These are phyloP conservation scores for Patiria pectinifera DNA, from an alignment of 53 echinoderm and acorn worm species.

Conservation along the genomic window DNA sequence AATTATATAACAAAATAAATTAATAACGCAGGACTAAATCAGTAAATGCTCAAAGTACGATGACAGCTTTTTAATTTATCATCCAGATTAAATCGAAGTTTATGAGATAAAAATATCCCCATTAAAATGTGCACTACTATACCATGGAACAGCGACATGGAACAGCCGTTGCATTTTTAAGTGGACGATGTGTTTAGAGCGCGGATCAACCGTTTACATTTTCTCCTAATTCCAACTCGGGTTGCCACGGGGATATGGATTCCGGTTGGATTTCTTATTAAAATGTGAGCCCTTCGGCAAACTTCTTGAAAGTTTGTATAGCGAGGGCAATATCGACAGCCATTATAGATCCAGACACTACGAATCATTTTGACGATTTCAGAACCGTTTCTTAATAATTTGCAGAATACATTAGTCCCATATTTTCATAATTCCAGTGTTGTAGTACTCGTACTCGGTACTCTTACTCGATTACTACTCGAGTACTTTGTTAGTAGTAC, in stretches of 20 bases:
- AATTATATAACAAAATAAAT: no score
- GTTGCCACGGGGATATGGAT: conserved; percentile 1
- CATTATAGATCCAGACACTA: not conserved
- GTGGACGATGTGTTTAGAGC: not conserved
- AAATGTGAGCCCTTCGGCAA: not conserved
- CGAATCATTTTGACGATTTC: not conserved
- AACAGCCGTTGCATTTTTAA: not conserved
- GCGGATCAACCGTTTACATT: not conserved
- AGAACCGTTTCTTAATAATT: not conserved
- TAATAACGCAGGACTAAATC: no score
- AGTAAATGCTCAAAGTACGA: no score
- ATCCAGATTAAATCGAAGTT: no score
- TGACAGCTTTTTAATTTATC: no score
- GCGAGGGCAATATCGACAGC: not conserved
- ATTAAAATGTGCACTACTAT: no score
- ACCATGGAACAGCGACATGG: not conserved
- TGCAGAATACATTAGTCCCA: no score
- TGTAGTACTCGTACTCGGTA: no score
- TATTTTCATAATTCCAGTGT: no score
- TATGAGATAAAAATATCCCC: no score
- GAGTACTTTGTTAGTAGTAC: no score
- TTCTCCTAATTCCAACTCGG: not conserved
- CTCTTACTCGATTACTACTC: no score
- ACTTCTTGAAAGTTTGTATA: not conserved
- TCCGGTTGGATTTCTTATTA: not conserved